Percentiles rank a stretch among this genome's conserved stretches.
Conservation (phyloP, 2,888 invertebrate genomes). For the Autographa pulchrina region DNA sequence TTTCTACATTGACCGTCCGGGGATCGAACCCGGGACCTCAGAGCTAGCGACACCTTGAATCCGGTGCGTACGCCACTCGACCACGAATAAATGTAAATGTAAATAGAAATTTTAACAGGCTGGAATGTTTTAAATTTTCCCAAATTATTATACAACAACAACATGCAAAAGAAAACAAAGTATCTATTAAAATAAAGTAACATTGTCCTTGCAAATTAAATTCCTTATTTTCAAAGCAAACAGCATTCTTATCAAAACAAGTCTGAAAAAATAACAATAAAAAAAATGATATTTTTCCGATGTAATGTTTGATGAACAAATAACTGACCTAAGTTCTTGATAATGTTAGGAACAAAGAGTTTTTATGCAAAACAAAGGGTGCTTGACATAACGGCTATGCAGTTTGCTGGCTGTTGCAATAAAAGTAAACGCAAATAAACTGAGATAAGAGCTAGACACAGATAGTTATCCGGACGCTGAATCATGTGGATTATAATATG, state of each 20-base stretch:
- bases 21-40: no score
- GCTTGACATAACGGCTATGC: slow-evolving; percentile 20
- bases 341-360: slow-evolving; percentile 51
- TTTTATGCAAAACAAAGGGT: slow-evolving; percentile 43
- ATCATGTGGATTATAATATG: not conserved
- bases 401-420: slow-evolving; percentile 11
- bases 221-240: slow-evolving; percentile 59
- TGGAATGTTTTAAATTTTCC: not conserved
- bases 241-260: slow-evolving; percentile 57
- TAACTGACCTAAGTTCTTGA: slow-evolving; percentile 58
- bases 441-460: not conserved
- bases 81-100: no score
- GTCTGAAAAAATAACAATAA: slow-evolving; percentile 41
- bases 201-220: slow-evolving; percentile 53
- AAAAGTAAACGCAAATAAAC: not conserved
- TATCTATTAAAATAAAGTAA: slow-evolving; percentile 31
- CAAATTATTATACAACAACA: slow-evolving; percentile 6
- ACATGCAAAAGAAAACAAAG: slow-evolving; percentile 20
- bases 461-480: slow-evolving; percentile 1
- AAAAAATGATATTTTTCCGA: slow-evolving; percentile 32
- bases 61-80: no score
- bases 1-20: no score
- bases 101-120: no score
- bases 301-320: slow-evolving; percentile 28
- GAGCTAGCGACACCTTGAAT: no score